A percentile compares a stretch with the other conserved stretches of the same genome.
Evolutionary conservation across 2,888 invertebrate genomes (phyloP).

Genomic region (Papilio elwesi): DNA sequence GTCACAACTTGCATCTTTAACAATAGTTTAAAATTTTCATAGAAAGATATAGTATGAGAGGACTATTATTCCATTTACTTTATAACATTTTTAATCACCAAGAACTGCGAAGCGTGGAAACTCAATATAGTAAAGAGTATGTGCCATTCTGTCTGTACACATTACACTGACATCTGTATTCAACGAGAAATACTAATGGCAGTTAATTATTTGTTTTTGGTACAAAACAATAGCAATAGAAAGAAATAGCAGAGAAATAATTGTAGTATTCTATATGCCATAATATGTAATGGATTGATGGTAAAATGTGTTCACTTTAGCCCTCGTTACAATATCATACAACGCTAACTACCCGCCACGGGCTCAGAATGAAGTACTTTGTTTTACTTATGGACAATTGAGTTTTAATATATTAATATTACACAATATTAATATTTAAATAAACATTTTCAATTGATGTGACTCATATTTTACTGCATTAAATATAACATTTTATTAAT

Average conservation of each 20-base stretch:
- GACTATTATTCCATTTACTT: neutral
- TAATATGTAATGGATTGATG: neutral
- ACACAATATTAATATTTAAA: too few relatives aligned
- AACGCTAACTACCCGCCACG: neutral
- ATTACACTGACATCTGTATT: too few relatives aligned
- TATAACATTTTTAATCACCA: neutral
- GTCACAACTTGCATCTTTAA: neutral
- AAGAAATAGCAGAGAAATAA: neutral
- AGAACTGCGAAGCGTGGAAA: too few relatives aligned
- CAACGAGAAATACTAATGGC: neutral
- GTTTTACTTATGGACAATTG: conserved; percentile 18
- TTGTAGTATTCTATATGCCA: neutral
- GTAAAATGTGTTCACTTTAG: neutral
- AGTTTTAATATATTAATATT: too few relatives aligned
- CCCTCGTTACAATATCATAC: neutral
- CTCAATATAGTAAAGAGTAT: too few relatives aligned
- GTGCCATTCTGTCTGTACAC: too few relatives aligned
- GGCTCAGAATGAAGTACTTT: conserved; percentile 10
- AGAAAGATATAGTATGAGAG: neutral
- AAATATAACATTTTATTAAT: conserved; percentile 16
- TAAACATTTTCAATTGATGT: conserved; percentile 17
- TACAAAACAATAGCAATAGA: neutral
- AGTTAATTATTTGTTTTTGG: neutral
- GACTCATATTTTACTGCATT: conserved; percentile 15
- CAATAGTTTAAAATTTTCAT: neutral